These are phyloP conservation scores for Acleris holmiana DNA, from an alignment of 2,888 invertebrate genomes.

Conservation along the genomic window DNA sequence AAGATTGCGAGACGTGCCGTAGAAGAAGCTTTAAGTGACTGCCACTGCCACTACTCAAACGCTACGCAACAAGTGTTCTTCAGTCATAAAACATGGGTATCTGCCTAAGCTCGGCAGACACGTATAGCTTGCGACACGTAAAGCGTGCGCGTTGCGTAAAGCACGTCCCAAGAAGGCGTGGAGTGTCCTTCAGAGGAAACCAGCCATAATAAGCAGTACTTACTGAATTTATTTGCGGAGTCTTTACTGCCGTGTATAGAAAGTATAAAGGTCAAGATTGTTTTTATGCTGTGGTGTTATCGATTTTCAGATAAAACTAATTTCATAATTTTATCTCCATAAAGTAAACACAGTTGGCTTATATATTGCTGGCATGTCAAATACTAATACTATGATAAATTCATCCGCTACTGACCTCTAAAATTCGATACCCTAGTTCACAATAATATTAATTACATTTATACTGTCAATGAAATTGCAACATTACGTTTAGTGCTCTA, in stretches of 20 bases:
- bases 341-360: neutral
- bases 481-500: no score
- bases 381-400: no score
- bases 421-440: no score
- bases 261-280: slow-evolving; percentile 1
- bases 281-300: neutral
- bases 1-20: neutral
- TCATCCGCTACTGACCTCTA: no score
- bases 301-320: neutral
- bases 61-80: slow-evolving; percentile 7
- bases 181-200: slow-evolving; percentile 48
- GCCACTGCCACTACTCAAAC: no score
- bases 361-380: no score
- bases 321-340: slow-evolving; percentile 4
- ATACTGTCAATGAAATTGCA: no score
- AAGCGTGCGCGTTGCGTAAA: slow-evolving; percentile 45
- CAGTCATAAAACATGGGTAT: slow-evolving; percentile 23
- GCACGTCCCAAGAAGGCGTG: slow-evolving; percentile 46
- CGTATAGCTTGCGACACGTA: slow-evolving; percentile 41
- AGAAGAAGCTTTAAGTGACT: neutral
- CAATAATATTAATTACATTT: no score
- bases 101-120: slow-evolving; percentile 25
- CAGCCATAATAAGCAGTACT: slow-evolving; percentile 9
- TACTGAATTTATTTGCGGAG: slow-evolving; percentile 15
- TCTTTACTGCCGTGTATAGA: slow-evolving; percentile 9